Evolutionary conservation across 2,797 vertebrate genomes (phyloP).

Genomic region (Mionectes olivaceus): DNA sequence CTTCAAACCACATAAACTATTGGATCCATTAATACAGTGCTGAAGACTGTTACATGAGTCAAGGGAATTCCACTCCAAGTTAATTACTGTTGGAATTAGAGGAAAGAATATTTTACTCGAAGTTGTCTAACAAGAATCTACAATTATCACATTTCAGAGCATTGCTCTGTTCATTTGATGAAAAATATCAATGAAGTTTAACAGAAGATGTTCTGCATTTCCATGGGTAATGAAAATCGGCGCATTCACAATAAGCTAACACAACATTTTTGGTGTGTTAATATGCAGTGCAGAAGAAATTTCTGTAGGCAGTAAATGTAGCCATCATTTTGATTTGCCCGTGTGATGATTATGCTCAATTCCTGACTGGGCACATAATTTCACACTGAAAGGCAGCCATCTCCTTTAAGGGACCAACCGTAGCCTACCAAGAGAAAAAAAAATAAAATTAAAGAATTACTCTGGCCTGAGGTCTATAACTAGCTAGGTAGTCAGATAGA

Average conservation of each 20-base stretch:
- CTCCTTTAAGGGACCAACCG: neutral
- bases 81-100: conserved; percentile 72
- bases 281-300: conserved; percentile 49
- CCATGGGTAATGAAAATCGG: conserved; percentile 50
- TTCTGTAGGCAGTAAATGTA: conserved; percentile 67
- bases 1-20: conserved; percentile 39
- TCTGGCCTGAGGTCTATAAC: neutral
- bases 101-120: conserved; percentile 21
- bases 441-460: fast-evolving
- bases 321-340: conserved; percentile 60
- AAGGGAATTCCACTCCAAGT: conserved; percentile 61
- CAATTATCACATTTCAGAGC: conserved; percentile 47
- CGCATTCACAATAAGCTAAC: conserved; percentile 53
- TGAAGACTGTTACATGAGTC: conserved; percentile 55
- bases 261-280: conserved; percentile 61
- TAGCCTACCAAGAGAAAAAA: neutral
- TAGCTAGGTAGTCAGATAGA: neutral
- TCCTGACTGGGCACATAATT: conserved; percentile 62
- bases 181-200: conserved; percentile 62
- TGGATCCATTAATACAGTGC: conserved; percentile 43
- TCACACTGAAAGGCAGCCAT: conserved; percentile 45
- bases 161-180: conserved; percentile 40
- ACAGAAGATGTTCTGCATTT: conserved; percentile 49
- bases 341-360: conserved; percentile 58
- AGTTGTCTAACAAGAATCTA: conserved; percentile 51